phyloP scores from a whole-genome alignment of 92 coral and sea anemone species.

The Micromussa lordhowensis region DNA sequence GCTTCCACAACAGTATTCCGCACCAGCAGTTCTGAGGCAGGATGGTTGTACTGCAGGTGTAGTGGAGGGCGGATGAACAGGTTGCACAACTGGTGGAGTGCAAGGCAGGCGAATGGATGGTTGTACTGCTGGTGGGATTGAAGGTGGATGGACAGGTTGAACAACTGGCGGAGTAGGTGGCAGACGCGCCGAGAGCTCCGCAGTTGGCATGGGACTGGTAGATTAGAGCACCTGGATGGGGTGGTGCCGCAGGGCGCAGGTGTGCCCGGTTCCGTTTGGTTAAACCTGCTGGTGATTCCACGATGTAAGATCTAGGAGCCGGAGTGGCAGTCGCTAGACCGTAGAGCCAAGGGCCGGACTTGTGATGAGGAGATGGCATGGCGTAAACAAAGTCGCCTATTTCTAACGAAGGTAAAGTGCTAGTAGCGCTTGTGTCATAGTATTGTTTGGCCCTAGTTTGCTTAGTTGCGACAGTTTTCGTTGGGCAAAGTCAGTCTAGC shows the following conservation, averaged over 20 bases:
- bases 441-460: constrained; percentile 26
- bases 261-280: neutral
- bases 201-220: neutral
- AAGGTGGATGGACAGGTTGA: too few species aligned
- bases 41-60: too few species aligned
- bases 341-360: constrained; percentile 45
- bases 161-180: too few species aligned
- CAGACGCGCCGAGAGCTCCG: neutral
- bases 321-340: constrained; percentile 20
- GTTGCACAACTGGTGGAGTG: too few species aligned
- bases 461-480: constrained; percentile 19
- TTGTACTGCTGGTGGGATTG: too few species aligned
- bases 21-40: too few species aligned
- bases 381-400: constrained; percentile 36
- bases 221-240: constrained; percentile 25
- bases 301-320: too few species aligned
- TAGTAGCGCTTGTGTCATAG: constrained; percentile 17
- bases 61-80: too few species aligned
- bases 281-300: too few species aligned
- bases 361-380: constrained; percentile 56
- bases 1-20: too few species aligned
- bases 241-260: constrained; percentile 33
- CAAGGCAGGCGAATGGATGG: neutral
- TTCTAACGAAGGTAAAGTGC: constrained; percentile 9
- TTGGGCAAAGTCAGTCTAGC: too few species aligned